Conservation (phyloP, 2,113 vertebrate genomes). For the Hippocampus barbouri region DNA sequence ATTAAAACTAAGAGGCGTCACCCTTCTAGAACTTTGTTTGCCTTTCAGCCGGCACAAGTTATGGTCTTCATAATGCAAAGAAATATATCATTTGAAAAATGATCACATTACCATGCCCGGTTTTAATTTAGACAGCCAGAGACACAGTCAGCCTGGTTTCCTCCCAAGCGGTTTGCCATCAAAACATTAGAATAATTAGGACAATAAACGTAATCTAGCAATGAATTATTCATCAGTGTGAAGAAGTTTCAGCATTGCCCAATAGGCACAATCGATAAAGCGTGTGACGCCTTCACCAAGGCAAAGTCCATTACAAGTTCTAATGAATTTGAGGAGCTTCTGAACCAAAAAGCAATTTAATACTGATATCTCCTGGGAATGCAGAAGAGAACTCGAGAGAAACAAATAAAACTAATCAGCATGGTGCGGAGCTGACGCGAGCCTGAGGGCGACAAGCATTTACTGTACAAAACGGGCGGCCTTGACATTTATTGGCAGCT, state of each 20-base stretch:
- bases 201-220: slow-evolving; percentile 64
- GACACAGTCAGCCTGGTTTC: slow-evolving; percentile 32
- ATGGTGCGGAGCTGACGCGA: slow-evolving; percentile 36
- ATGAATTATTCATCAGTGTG: slow-evolving; percentile 73
- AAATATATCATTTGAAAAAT: slow-evolving; percentile 58
- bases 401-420: slow-evolving; percentile 60
- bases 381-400: slow-evolving; percentile 49
- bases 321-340: slow-evolving; percentile 70
- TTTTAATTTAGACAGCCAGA: slow-evolving; percentile 38
- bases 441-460: slow-evolving; percentile 35
- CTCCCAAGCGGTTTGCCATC: slow-evolving; percentile 46
- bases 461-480: slow-evolving; percentile 49
- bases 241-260: slow-evolving; percentile 64
- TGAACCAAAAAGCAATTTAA: slow-evolving; percentile 79
- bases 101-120: slow-evolving; percentile 56
- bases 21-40: slow-evolving; percentile 68
- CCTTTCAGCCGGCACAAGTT: slow-evolving; percentile 66
- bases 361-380: slow-evolving; percentile 70
- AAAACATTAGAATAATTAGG: slow-evolving; percentile 72
- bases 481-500: slow-evolving; percentile 45
- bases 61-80: slow-evolving; percentile 58
- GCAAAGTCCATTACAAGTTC: slow-evolving; percentile 75
- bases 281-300: slow-evolving; percentile 55
- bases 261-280: slow-evolving; percentile 72
- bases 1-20: slow-evolving; percentile 69